Base-by-base conservation (phyloP, 2,113 vertebrate species). In the Corythornis madagascariensis region DNA sequence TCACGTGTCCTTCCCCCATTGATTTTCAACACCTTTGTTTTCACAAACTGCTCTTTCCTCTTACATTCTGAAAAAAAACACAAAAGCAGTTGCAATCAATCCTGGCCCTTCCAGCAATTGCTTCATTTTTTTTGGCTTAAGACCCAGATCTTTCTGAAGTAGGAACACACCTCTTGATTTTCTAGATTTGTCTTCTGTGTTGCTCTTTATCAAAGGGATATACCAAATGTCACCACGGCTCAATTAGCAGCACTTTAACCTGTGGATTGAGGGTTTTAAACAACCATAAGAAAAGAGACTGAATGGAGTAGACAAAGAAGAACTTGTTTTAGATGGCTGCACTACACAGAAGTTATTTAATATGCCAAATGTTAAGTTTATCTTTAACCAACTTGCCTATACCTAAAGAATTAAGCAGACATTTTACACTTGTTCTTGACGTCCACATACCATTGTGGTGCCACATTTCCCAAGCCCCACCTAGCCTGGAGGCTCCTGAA, bases 11-110 rank as follows among this genome's bases (percentile, higher is more conserved):
- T 87, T 76, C 24, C 20, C 63, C 45, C 16, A 13, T 9, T 25
- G 55, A 88, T 83, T 91, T 85, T 56, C 56, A 71, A 52, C 60
- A 86, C 35, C 10, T 80, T 82, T 87, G 40, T 87, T 93, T 90
- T 90, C 47, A 82, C 7, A 40, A 86, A 66, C 38, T 47, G 25
- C 8, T 95, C 64, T 84, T 76, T 82, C 57, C 28, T 65, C 76
- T 79, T 87, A 59, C 50, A 67, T 47, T 92, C 59, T 85, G 50
- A 94, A 82, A 88, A 75, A 61, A 76, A 60, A 65, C 28, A 70
- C 28, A 90, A 85, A 94, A 55, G 56, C 3, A 0, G 3, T 55
- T 74, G 25, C 56, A 89, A 67, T 80, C 59, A 70, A 66, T 70
- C 22, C 35, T 79, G 43, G 77, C n/a, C 43, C n/a, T 72, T 88